Conservation (phyloP, 2,113 vertebrate genomes). For the Corythoichthys intestinalis region DNA sequence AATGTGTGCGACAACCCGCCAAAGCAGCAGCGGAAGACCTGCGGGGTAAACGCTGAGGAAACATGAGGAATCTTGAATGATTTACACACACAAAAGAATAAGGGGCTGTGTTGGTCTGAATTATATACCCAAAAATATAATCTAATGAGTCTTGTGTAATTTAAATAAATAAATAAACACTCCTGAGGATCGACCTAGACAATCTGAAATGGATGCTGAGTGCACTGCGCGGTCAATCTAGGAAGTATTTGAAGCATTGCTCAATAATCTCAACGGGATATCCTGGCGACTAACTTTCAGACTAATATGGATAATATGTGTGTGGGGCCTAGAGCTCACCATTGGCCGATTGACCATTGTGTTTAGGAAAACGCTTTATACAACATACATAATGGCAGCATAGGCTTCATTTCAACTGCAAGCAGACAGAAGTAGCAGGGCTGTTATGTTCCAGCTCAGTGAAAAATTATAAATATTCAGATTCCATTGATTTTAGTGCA, state of each 20-base stretch:
- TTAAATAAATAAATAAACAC: slow-evolving; percentile 13
- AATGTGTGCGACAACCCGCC: slow-evolving; percentile 80
- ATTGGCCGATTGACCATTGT: slow-evolving; percentile 35
- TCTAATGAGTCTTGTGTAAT: slow-evolving; percentile 47
- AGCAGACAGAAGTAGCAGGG: neutral
- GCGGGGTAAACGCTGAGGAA: slow-evolving; percentile 68
- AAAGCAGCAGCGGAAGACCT: slow-evolving; percentile 77
- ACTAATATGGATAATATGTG: slow-evolving; percentile 74
- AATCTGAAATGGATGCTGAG: slow-evolving; percentile 52
- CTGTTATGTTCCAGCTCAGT: neutral
- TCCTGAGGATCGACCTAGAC: slow-evolving; percentile 19
- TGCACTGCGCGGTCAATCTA: slow-evolving; percentile 58
- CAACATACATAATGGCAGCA: slow-evolving; percentile 19
- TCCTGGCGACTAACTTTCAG: slow-evolving; percentile 74
- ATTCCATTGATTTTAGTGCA: no score
- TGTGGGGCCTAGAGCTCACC: slow-evolving; percentile 40
- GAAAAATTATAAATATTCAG: neutral
- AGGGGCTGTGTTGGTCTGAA: slow-evolving; percentile 33
- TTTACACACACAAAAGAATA: slow-evolving; percentile 42
- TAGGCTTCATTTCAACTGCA: neutral
- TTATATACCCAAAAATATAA: slow-evolving; percentile 48
- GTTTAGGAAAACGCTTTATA: slow-evolving; percentile 28
- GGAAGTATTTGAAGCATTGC: slow-evolving; percentile 69
- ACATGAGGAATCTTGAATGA: slow-evolving; percentile 58
- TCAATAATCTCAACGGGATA: slow-evolving; percentile 73